phyloP scores from a whole-genome alignment of 2,888 invertebrate species.

The Pelosia muscerda region DNA sequence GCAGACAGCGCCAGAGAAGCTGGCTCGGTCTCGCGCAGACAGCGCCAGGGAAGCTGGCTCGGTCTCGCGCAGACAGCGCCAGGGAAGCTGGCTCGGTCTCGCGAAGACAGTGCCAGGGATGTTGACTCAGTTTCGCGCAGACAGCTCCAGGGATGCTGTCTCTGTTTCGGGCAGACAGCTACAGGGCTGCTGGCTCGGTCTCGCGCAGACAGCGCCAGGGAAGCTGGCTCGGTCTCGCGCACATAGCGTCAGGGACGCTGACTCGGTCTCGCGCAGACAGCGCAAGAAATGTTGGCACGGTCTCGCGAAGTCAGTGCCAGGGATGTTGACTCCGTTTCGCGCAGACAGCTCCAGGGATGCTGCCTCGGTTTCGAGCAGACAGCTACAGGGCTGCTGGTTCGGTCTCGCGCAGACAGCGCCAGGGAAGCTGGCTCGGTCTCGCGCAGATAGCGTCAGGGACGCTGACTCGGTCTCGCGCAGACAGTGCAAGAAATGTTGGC shows the following conservation, averaged over 20 bases:
- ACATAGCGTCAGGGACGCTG: background rate
- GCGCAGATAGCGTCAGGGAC: background rate
- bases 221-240: background rate
- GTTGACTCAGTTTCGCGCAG: too few species aligned
- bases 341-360: background rate
- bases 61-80: too few species aligned
- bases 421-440: background rate
- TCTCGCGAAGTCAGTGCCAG: slow-evolving; percentile 4
- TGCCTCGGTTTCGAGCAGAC: background rate
- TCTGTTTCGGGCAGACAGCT: too few species aligned
- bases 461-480: background rate
- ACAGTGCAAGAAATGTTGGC: background rate
- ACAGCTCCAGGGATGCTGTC: too few species aligned
- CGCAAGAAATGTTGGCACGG: background rate
- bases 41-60: background rate
- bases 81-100: too few species aligned
- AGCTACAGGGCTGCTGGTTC: background rate
- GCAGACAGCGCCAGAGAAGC: too few species aligned
- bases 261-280: background rate
- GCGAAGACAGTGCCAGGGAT: too few species aligned
- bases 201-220: too few species aligned
- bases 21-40: too few species aligned
- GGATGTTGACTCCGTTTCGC: background rate
- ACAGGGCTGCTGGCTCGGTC: too few species aligned
- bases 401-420: background rate